A percentile compares a stretch with the other conserved stretches of the same genome.
Conservation (phyloP, 2,888 invertebrate species). For the Napeogenes inachia region DNA sequence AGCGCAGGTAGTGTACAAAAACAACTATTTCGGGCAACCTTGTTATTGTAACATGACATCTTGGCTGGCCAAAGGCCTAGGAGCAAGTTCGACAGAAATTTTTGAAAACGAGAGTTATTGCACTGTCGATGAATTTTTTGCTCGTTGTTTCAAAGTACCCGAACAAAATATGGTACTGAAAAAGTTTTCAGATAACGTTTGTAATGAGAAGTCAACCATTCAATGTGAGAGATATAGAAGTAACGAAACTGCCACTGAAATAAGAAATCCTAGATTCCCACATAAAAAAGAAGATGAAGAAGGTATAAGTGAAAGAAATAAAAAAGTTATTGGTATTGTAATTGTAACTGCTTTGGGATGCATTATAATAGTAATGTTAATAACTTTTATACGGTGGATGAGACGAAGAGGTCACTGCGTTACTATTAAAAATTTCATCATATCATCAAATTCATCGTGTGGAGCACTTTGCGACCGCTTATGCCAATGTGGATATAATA, state of each 20-base stretch:
- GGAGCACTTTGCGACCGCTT: conserved; percentile 58
- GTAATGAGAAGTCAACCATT: conserved; percentile 69
- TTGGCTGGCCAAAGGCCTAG: conserved; percentile 75
- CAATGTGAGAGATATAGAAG: conserved; percentile 76
- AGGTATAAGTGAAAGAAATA: conserved; percentile 51
- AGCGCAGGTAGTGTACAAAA: conserved; percentile 70
- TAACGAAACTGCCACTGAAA: conserved; percentile 52
- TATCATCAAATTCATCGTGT: conserved; percentile 59
- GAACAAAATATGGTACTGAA: conserved; percentile 80
- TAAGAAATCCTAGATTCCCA: conserved; percentile 69
- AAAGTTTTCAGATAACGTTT: conserved; percentile 80
- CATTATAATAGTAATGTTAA: conserved; percentile 71
- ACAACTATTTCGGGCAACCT: conserved; percentile 79
- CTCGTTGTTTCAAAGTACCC: conserved; percentile 80
- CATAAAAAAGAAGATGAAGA: conserved; percentile 48
- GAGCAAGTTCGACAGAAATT: conserved; percentile 53
- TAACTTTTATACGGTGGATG: conserved; percentile 77
- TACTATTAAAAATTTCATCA: conserved; percentile 58
- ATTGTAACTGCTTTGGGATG: conserved; percentile 73
- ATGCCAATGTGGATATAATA: conserved; percentile 60
- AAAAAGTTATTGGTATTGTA: conserved; percentile 69
- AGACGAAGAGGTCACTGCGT: conserved; percentile 76
- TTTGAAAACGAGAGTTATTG: conserved; percentile 79
- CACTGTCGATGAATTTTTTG: conserved; percentile 76
- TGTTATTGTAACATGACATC: conserved; percentile 80